A percentile compares a stretch with the other conserved stretches of the same genome.
Conservation (phyloP, 1,140 invertebrate genomes). For the Ptiloglossa arizonensis region DNA sequence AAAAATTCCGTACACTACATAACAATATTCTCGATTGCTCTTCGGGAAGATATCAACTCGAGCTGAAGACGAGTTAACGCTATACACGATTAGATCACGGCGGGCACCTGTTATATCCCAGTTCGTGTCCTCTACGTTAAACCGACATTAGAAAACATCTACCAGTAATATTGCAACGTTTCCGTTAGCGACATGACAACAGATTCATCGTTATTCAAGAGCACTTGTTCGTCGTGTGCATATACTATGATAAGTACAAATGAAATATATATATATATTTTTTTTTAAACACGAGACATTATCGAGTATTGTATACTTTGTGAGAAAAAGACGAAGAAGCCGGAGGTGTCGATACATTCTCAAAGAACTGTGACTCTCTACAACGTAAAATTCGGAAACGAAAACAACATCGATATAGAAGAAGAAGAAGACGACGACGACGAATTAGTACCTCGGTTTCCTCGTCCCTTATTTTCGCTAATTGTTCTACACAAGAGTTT, state of each 20-base stretch:
- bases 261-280: conserved; percentile 7
- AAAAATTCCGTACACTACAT: conserved; percentile 52
- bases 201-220: conserved; percentile 48
- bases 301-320: conserved; percentile 27
- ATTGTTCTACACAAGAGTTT: conserved; percentile 41
- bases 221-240: conserved; percentile 35
- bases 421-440: not conserved
- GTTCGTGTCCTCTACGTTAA: conserved; percentile 31
- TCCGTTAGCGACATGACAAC: conserved; percentile 20
- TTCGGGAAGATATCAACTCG: conserved; percentile 45
- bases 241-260: conserved; percentile 42
- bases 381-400: not conserved
- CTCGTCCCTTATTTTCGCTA: not conserved
- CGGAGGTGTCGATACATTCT: not conserved
- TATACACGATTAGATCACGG: conserved; percentile 39
- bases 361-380: too few relatives aligned
- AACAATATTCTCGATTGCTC: conserved; percentile 39
- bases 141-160: conserved; percentile 58
- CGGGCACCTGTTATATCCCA: conserved; percentile 27
- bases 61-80: conserved; percentile 34
- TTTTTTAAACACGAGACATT: conserved; percentile 10
- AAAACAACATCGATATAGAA: not conserved
- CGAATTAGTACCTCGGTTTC: not conserved
- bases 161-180: conserved; percentile 44
- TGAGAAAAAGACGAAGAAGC: conserved; percentile 25